Base-by-base conservation (phyloP, 2,113 vertebrate genomes). In the Pavo muticus region DNA sequence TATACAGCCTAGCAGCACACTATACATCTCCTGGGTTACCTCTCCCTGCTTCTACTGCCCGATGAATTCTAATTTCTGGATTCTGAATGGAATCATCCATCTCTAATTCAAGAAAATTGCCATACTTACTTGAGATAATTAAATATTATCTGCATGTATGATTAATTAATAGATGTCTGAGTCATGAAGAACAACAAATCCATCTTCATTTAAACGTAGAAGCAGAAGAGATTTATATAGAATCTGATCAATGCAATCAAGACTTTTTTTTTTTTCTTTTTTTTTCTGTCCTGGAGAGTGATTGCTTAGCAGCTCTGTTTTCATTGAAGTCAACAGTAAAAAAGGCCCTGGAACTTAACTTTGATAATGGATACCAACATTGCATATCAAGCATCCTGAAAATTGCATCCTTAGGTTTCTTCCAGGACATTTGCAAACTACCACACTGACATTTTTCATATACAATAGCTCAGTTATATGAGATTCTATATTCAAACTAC, bases 161-260 rank as follows among this genome's bases (percentile, higher is more conserved):
- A 32, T 32, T 57, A 95, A 96, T 90, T 91, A 87, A 94, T 95
- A 88, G 65, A 52, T 91, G 73, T 75, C 85, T 88, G 84, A 91
- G 64, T 40, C 61, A 81, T 54, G 83, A n/a, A 81, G 73, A 93
- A 87, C 68, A 94, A 94, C 90, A 95, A 90, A 95, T 94, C 61
- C 59, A 88, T 95, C 94, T 90, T 95, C 40, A 88, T 87, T 91
- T 78, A 84, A 68, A 59, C 91, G 88, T 77, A 74, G 80, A 91
- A 95, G 63, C 14, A 64, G 83, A 61, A 63, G 65, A 30, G 4
- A 15, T 68, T 90, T 45, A 65, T 40, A 72, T 20, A 52, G 61
- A 52, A 84, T 44, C 24, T 69, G 61, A 78, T 81, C 5, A 0
- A 88, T 91, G 64, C 21, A 90, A 90, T 90, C 70, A 71, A 9